Evolutionary conservation across 2,888 invertebrate species (phyloP), one percentile per base, ranked within the genome.

Genomic region (Eumerus sabulonum): DNA sequence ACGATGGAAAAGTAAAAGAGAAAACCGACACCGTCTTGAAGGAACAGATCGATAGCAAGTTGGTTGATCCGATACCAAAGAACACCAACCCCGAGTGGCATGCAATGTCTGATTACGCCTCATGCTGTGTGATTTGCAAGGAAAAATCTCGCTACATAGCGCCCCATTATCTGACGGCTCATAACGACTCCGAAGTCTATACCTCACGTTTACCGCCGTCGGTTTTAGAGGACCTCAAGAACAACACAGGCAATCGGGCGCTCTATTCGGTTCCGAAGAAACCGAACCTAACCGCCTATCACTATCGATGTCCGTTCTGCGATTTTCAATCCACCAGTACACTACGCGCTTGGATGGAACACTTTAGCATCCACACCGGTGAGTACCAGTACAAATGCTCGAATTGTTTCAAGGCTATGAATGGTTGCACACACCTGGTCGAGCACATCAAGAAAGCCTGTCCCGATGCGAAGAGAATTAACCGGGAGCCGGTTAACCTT

Each of bases 291-390:
- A n/a, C 54, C 0, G 74, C 54, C 5, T 85, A 82, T 66, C 81
- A 82, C 16, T 82, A 85, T 71, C 81, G 76, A 4, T 88, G 87
- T 66, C 85, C 86, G 1, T 88, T 88, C 50, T 89, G 89, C 64
- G 45, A 71, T 9, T 83, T 84, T 12, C 70, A 82, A 3, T 70
- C 84, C 11, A 72, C 84, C 1, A 83, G 84, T 0, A 13, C 81
- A 0, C 73, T 73, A 0, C 13, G 42, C 1, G 38, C 72, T 12
- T 88, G 88, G 87, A 48, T 93, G 84, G 94, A 94, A 85, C 96
- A 96, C 84, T 90, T 94, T 44, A 92, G 92, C 17, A 90, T 89
- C 51, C 96, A 96, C 76, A 96, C 95, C 0, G 96, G 96, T 0
- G 96, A 96, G 87, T 94, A 92, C 83, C 90, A 93, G 63, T 92